Evolutionary conservation across 1,140 invertebrate genomes (phyloP), one percentile per base, ranked within the genome.

Genomic region (Apocrypta bakeri): DNA sequence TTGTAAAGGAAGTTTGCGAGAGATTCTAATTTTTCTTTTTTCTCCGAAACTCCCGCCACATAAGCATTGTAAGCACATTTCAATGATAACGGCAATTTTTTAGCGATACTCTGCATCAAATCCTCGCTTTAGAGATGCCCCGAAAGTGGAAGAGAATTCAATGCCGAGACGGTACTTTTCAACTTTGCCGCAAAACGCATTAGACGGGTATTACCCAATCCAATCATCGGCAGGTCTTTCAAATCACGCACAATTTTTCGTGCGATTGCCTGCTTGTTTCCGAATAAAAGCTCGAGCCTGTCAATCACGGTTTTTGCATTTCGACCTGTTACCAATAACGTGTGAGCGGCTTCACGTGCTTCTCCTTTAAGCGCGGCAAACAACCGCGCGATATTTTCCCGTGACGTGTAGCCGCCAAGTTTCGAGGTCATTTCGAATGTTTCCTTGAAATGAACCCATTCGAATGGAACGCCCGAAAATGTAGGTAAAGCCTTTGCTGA

Each of bases 351-450:
- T 3, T 80, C 48, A 4, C 69, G 56, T 1, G 79, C 79, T n/a
- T 80, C 69, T 2, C 68, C 79, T 25, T 80, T 80, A 17, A 80
- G 24, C n/a, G 69, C 79, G 0, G n/a, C 17, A 25, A 37, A 72
- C 2, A 80, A 25, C 3, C 79, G 66, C 17, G 27, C 12, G 1
- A 80, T 29, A 73, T 80, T 80, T 63, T 72, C 79, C 27, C n/a
- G 3, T 0, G 56, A 24, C 6, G 31, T 31, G 31, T 40, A 73
- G 11, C 37, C 71, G 8, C 71, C 71, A 0, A 37, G 11, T 6
- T 37, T 11, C 1, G 61, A 27, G 9, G 74, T 27, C 1, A 24
- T 4, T 0, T 64, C 21, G 29, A 33, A 76, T 3, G 27, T 24
- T 24, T 76, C 37, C 24, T 76, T 76, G 1, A 76, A 76, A 12